Conservation (phyloP, 2,113 vertebrate species). For the Marcusenius ussheri region DNA sequence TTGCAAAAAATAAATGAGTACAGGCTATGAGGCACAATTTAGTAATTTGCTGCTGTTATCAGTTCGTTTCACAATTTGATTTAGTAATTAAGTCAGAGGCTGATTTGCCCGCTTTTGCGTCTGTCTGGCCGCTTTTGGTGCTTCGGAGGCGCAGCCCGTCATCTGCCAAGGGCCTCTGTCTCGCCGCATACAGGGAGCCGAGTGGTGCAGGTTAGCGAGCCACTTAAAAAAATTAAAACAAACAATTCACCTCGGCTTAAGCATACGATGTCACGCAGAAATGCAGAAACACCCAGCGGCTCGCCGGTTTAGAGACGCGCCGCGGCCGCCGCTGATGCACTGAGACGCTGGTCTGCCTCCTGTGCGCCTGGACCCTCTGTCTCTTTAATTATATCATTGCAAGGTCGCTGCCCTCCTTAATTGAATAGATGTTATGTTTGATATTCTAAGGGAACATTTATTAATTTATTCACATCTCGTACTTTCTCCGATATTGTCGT, state of each 20-base stretch:
- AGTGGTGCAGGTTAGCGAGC: background rate
- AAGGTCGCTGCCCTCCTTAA: background rate
- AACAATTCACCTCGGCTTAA: background rate
- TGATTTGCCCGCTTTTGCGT: slow-evolving; percentile 54
- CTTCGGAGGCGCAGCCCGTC: slow-evolving; percentile 40
- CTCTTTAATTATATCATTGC: background rate
- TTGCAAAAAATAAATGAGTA: slow-evolving; percentile 58
- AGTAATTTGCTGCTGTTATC: slow-evolving; percentile 67
- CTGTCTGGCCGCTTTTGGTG: slow-evolving; percentile 30
- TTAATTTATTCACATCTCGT: background rate
- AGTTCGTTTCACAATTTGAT: slow-evolving; percentile 73
- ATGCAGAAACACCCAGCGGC: background rate
- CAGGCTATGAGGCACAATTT: slow-evolving; percentile 60
- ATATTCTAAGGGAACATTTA: slow-evolving; percentile 2
- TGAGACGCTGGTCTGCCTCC: background rate
- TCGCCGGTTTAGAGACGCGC: background rate
- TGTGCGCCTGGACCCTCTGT: no score
- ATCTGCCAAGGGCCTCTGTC: slow-evolving; percentile 32
- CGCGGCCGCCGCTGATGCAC: background rate
- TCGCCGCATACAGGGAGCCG: background rate
- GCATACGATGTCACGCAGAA: background rate
- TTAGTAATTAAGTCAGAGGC: slow-evolving; percentile 65
- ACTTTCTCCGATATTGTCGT: background rate
- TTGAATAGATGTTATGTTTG: background rate
- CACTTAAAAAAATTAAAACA: background rate